Percentiles rank a stretch among this genome's conserved stretches.
phyloP scores from a whole-genome alignment of 2,888 invertebrate genomes.

The Melieria omissa region DNA sequence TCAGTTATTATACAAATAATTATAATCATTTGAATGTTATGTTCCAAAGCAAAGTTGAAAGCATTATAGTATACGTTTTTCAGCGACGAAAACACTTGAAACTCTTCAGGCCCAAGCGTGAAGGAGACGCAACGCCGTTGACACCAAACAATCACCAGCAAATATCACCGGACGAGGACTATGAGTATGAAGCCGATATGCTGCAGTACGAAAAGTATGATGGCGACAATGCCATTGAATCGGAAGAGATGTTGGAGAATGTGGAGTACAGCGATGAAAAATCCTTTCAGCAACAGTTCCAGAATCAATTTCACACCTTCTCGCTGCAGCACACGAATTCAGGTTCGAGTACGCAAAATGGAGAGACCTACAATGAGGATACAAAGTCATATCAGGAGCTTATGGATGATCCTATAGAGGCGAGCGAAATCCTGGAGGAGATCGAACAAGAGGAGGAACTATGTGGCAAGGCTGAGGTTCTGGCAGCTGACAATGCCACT shows the following conservation, averaged over 20 bases:
- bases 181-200: background rate
- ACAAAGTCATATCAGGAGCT: slow-evolving; percentile 18
- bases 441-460: slow-evolving; percentile 6
- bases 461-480: background rate
- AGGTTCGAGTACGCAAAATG: background rate
- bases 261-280: slow-evolving; percentile 23
- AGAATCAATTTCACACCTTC: slow-evolving; percentile 23
- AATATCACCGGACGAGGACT: background rate
- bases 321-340: slow-evolving; percentile 4
- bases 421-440: slow-evolving; percentile 16
- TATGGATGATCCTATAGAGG: slow-evolving; percentile 12
- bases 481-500: background rate
- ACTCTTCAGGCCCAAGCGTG: background rate
- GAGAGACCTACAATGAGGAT: slow-evolving; percentile 9
- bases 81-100: slow-evolving; percentile 12
- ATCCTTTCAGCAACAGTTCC: slow-evolving; percentile 30
- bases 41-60: too few species aligned
- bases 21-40: too few species aligned
- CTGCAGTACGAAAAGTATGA: slow-evolving; percentile 9
- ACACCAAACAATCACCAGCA: slow-evolving; percentile 7
- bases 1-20: too few species aligned
- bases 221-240: slow-evolving; percentile 13
- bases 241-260: slow-evolving; percentile 19
- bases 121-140: background rate
- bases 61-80: too few species aligned